These are phyloP conservation scores for Australoheros facetus DNA, from an alignment of 2,797 vertebrate genomes.

Conservation along the genomic window DNA sequence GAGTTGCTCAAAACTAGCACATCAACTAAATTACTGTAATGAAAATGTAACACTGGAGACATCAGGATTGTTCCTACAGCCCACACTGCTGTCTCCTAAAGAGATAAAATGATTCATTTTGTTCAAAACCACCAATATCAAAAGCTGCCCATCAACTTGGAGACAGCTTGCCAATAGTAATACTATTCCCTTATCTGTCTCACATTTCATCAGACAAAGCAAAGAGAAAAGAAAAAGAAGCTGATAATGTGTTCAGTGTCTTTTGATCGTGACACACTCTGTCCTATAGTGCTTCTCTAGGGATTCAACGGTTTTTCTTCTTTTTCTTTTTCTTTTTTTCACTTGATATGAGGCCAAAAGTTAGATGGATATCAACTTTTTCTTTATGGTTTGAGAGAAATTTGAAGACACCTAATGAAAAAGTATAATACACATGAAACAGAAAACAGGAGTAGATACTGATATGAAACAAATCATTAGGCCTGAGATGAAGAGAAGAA, in stretches of 20 bases:
- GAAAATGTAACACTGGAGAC: slow-evolving; percentile 51
- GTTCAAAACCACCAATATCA: slow-evolving; percentile 56
- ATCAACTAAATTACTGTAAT: slow-evolving; percentile 50
- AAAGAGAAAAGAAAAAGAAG: slow-evolving; percentile 30
- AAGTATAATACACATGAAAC: neutral
- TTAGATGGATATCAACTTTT: slow-evolving; percentile 24
- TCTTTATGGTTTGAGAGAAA: neutral
- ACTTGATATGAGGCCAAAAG: slow-evolving; percentile 24
- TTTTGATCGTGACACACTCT: slow-evolving; percentile 55
- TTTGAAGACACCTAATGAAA: neutral
- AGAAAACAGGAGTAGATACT: slow-evolving; percentile 4
- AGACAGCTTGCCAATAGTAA: slow-evolving; percentile 52
- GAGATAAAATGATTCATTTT: slow-evolving; percentile 60
- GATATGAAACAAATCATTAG: slow-evolving; percentile 13
- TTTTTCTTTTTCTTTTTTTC: neutral
- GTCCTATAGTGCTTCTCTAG: slow-evolving; percentile 13
- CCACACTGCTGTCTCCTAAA: slow-evolving; percentile 22
- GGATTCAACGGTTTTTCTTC: neutral
- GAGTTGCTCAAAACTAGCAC: slow-evolving; percentile 32
- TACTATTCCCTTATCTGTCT: slow-evolving; percentile 48
- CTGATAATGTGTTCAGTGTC: slow-evolving; percentile 20
- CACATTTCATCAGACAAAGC: slow-evolving; percentile 48
- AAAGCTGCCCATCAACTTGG: slow-evolving; percentile 59
- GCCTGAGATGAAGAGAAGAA: slow-evolving; percentile 1
- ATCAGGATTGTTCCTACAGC: slow-evolving; percentile 28